A percentile compares a stretch with the other conserved stretches of the same genome.
phyloP scores from a whole-genome alignment of 2,113 vertebrate genomes.

The Octodon degus region DNA sequence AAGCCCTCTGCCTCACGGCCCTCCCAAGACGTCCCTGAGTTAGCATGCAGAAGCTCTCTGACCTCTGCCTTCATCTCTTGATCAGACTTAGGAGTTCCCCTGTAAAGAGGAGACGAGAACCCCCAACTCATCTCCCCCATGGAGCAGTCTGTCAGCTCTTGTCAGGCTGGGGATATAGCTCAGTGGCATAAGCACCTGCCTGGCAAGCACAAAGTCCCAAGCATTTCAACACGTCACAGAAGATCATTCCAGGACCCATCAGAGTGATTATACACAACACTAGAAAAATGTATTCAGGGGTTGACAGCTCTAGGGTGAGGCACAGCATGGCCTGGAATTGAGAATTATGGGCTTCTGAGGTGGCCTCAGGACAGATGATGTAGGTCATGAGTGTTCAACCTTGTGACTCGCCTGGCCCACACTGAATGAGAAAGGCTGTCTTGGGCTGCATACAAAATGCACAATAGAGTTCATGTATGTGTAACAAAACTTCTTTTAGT shows the following conservation, averaged over 20 bases:
- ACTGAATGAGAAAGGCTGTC: neutral
- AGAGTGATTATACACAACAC: neutral
- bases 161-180: too few relatives aligned
- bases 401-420: neutral
- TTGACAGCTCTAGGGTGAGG: neutral
- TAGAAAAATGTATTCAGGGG: neutral
- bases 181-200: too few relatives aligned
- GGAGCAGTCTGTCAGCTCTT: neutral
- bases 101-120: neutral
- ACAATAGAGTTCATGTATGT: neutral
- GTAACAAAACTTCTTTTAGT: neutral
- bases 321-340: neutral
- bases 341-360: neutral
- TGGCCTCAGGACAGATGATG: neutral
- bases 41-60: neutral
- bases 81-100: neutral
- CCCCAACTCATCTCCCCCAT: neutral
- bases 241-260: neutral
- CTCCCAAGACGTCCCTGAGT: neutral
- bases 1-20: neutral
- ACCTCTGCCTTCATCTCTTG: neutral
- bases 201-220: too few relatives aligned
- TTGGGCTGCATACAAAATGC: neutral
- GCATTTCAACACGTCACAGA: neutral
- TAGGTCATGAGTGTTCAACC: neutral